phyloP scores from a whole-genome alignment of 1,140 invertebrate species.

The Micrasema minimum region DNA sequence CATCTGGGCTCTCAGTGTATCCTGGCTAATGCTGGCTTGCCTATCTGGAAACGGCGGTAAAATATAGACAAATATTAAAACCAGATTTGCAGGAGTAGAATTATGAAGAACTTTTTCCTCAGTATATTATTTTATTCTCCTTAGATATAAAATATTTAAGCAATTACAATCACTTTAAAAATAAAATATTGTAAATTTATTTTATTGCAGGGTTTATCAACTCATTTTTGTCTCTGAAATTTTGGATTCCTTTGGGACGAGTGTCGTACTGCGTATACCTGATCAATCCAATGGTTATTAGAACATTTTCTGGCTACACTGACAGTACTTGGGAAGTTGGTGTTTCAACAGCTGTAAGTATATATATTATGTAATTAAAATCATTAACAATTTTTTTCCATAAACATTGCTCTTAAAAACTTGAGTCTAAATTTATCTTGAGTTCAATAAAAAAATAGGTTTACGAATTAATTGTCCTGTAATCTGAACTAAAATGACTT shows the following conservation, averaged over 20 bases:
- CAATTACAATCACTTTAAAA: too few relatives aligned
- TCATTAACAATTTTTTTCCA: neutral
- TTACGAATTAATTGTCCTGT: too few relatives aligned
- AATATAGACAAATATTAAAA: too few relatives aligned
- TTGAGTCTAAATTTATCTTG: too few relatives aligned
- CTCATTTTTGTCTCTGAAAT: constrained; percentile 61
- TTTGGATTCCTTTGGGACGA: constrained; percentile 65
- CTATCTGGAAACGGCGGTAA: constrained; percentile 62
- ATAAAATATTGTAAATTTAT: neutral
- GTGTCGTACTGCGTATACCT: constrained; percentile 66
- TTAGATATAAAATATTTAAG: too few relatives aligned
- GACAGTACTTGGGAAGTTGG: constrained; percentile 49
- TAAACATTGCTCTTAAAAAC: too few relatives aligned
- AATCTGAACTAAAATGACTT: too few relatives aligned
- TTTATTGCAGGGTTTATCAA: constrained; percentile 58
- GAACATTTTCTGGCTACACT: constrained; percentile 48
- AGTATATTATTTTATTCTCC: too few relatives aligned
- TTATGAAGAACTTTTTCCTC: too few relatives aligned
- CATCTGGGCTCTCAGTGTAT: constrained; percentile 64
- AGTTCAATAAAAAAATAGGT: too few relatives aligned
- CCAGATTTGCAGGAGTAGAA: too few relatives aligned
- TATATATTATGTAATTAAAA: neutral
- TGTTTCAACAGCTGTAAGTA: constrained; percentile 50
- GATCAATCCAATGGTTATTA: constrained; percentile 62
- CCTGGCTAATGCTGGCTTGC: constrained; percentile 67